A percentile compares a stretch with the other conserved stretches of the same genome.
Evolutionary conservation across 1,140 invertebrate species (phyloP).

Genomic region (Tetramorium alpestre): DNA sequence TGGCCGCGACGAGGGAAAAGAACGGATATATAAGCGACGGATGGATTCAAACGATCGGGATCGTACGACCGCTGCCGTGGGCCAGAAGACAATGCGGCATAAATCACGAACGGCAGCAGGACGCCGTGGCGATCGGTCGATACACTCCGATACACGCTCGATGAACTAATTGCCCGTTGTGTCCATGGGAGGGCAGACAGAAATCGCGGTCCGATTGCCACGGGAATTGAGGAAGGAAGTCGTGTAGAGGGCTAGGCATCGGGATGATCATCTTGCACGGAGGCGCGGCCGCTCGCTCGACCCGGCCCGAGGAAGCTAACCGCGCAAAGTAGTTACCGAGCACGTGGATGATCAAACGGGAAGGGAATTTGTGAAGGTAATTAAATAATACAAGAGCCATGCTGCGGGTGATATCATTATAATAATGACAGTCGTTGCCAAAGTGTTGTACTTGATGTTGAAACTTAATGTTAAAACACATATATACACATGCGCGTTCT

Average conservation of each 20-base stretch:
- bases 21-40: slow-evolving; percentile 69
- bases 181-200: slow-evolving; percentile 69
- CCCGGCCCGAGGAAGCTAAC: slow-evolving; percentile 60
- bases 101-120: slow-evolving; percentile 81
- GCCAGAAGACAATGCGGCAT: slow-evolving; percentile 79
- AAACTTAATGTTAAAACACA: neutral
- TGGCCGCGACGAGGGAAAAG: slow-evolving; percentile 43
- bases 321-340: slow-evolving; percentile 36
- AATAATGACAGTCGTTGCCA: slow-evolving; percentile 4
- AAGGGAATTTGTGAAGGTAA: slow-evolving; percentile 36
- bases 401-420: slow-evolving; percentile 1
- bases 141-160: slow-evolving; percentile 80
- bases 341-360: slow-evolving; percentile 61
- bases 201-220: slow-evolving; percentile 75
- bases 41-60: slow-evolving; percentile 70
- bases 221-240: slow-evolving; percentile 77
- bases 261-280: slow-evolving; percentile 69
- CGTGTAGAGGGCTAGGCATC: slow-evolving; percentile 59
- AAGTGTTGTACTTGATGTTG: neutral
- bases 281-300: slow-evolving; percentile 66
- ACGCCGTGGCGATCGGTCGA: slow-evolving; percentile 76
- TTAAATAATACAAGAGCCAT: slow-evolving; percentile 42
- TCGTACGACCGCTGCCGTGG: slow-evolving; percentile 68
- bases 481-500: neutral
- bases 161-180: slow-evolving; percentile 80